These are phyloP conservation scores for Sceloporus tristichus DNA, from an alignment of 2,113 vertebrate species.

Conservation along the genomic window DNA sequence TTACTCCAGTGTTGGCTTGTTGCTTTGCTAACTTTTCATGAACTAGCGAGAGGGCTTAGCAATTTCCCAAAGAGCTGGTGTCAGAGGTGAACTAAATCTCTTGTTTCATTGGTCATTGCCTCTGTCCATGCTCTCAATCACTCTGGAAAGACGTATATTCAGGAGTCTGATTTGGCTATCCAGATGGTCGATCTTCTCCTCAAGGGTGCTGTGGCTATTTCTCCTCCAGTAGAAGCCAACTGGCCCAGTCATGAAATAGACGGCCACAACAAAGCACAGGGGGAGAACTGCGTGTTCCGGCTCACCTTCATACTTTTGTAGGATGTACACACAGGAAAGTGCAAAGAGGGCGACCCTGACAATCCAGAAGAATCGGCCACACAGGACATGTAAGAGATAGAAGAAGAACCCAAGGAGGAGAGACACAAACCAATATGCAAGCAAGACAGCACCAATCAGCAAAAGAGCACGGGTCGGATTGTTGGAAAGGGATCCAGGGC, in stretches of 20 bases:
- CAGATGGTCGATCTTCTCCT: conserved; percentile 96
- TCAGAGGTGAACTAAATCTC: conserved; percentile 13
- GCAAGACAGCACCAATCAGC: conserved; percentile 86
- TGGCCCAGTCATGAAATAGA: conserved; percentile 96
- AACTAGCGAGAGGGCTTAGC: conserved; percentile 60
- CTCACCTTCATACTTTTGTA: conserved; percentile 96
- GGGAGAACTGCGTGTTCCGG: conserved; percentile 90
- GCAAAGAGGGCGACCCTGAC: conserved; percentile 89
- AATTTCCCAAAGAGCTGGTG: conserved; percentile 63
- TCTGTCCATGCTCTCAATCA: conserved; percentile 92
- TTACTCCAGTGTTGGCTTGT: conserved; percentile 64
- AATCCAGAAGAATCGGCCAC: conserved; percentile 95
- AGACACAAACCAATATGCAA: conserved; percentile 91
- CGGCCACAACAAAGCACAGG: conserved; percentile 91
- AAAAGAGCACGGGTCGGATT: conserved; percentile 86
- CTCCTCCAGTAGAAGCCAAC: conserved; percentile 92
- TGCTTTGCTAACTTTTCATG: conserved; percentile 56
- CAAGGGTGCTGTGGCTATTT: conserved; percentile 82
- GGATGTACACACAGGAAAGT: conserved; percentile 93
- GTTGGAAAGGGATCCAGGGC: conserved; percentile 81
- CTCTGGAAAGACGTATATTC: conserved; percentile 92
- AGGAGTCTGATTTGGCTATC: conserved; percentile 94
- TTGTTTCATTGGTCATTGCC: conserved; percentile 81
- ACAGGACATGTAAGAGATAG: conserved; percentile 87
- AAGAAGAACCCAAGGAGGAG: conserved; percentile 92